phyloP scores from a whole-genome alignment of 1,140 invertebrate genomes.

The Procambarus virginalis region DNA sequence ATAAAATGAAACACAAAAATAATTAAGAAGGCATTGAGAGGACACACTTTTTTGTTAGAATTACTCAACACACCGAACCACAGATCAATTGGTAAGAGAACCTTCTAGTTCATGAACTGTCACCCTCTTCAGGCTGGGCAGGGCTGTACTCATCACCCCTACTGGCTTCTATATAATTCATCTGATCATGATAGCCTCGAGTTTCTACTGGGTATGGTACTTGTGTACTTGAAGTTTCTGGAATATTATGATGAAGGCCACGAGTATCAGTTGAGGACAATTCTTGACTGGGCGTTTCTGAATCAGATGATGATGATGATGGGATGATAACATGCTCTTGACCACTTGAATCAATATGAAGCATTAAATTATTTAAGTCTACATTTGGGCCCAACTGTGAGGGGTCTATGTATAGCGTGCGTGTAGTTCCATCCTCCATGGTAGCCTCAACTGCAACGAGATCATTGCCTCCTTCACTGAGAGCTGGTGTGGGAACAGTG shows the following conservation, averaged over 20 bases:
- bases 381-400: constrained; percentile 69
- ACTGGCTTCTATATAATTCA: background rate
- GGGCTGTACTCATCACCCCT: background rate
- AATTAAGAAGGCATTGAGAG: background rate
- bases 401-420: constrained; percentile 70
- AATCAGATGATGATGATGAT: constrained; percentile 54
- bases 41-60: background rate
- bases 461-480: constrained; percentile 57
- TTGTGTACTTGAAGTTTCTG: background rate
- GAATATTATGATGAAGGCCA: background rate
- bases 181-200: background rate
- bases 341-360: constrained; percentile 68
- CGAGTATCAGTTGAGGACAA: constrained; percentile 2
- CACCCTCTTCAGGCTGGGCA: background rate
- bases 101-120: background rate
- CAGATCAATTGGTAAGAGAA: background rate
- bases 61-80: background rate
- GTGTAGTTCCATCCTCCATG: constrained; percentile 69
- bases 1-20: too few relatives aligned
- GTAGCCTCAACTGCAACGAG: constrained; percentile 68
- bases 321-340: constrained; percentile 70
- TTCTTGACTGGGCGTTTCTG: constrained; percentile 23
- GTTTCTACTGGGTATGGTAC: constrained; percentile 2
- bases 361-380: constrained; percentile 68
- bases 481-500: constrained; percentile 64